Percentiles rank a stretch among this genome's conserved stretches.
Conservation (phyloP, 2,888 invertebrate genomes). For the Microplitis manilae region DNA sequence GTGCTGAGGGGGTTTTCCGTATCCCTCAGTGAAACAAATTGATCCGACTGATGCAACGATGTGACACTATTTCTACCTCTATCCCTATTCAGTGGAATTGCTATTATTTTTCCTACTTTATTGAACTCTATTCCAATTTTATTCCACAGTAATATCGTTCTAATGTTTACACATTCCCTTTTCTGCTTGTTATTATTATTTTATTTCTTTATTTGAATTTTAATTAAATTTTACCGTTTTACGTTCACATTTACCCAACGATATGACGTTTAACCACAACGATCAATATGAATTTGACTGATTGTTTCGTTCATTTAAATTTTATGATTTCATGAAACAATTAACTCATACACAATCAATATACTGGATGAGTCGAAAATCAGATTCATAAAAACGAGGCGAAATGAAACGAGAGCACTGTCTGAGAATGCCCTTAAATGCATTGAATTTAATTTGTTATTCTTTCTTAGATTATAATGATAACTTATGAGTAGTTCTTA, state of each 20-base stretch:
- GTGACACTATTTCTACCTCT: too few species aligned
- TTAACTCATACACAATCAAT: too few species aligned
- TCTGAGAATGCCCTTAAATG: too few species aligned
- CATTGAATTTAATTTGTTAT: too few species aligned
- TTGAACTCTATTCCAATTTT: background rate
- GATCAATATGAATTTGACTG: background rate
- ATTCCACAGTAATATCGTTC: background rate
- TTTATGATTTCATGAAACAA: background rate
- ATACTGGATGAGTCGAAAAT: too few species aligned
- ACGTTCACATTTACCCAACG: background rate
- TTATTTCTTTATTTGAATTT: background rate
- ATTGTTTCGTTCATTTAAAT: background rate
- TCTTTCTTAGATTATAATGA: too few species aligned
- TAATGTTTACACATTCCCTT: background rate
- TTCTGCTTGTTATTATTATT: background rate
- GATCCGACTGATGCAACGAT: background rate
- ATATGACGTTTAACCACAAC: background rate
- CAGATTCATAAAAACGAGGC: too few species aligned
- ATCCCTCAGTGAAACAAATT: conserved; percentile 12
- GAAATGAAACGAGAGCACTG: too few species aligned
- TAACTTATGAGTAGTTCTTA: too few species aligned
- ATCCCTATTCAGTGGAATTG: too few species aligned
- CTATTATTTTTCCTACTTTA: too few species aligned
- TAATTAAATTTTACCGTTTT: background rate
- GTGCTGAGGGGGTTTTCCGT: background rate